Base-by-base conservation (phyloP, 2,888 invertebrate species). In the Tetragnatha montana region DNA sequence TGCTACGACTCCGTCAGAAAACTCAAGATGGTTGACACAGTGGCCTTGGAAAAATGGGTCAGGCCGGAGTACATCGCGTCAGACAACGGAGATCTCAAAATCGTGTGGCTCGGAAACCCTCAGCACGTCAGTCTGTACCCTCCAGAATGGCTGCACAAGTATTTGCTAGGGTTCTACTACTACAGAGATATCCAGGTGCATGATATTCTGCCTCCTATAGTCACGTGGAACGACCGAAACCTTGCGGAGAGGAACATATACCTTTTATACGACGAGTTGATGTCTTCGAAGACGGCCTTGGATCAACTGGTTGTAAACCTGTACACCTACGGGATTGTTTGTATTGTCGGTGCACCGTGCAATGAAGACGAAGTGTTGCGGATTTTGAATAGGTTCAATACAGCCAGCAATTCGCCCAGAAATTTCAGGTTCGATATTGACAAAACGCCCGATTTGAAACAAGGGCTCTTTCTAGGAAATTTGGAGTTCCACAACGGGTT, bases 401-500 rank as follows among this genome's bases (percentile, higher is more conserved):
- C 35, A 35, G 35, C 35, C 35, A 35, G 35, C 35, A 35, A 8
- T 17, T 17, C 22, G 21, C 60, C 22, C 60, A 50, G 22, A 51
- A 60, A 8, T 51, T 74, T 35, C 51, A 14, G 50, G 73, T n/a
- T 51, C 4, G 50, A 60, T 12, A 17, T 21, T 17, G 21, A 71
- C 17, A 35, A 51, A 82, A 19, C 78, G n/a, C 6, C 50, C 3
- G 78, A 51, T 50, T 51, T 51, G 6, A 50, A 47, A 6, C 17
- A 78, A 19, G 3, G 3, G 2, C n/a, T n/a, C 79, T 92, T 92
- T 74, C 92, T 92, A 4, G 68, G 92, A 73, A 87, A 92, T 88
- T 91, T 93, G 73, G 92, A 92, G 50, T 92, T 92, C 74, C 93
- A 93, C 87, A 93, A 93, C 8, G 93, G 93, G 90, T 92, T 93